Conservation (phyloP, 2,888 invertebrate genomes). For the Eilema griseolum region DNA sequence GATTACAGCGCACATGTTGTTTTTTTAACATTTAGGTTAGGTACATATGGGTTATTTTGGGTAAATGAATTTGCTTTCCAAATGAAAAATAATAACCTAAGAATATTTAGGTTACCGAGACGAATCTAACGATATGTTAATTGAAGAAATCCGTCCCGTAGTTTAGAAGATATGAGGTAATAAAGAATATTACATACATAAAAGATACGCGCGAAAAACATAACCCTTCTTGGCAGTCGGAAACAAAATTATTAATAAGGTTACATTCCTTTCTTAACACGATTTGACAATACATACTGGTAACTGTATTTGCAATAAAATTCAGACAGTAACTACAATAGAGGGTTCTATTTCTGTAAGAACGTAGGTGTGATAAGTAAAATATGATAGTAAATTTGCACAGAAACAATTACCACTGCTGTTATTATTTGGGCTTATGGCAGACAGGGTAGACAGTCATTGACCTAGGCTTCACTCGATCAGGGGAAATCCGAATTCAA, state of each 20-base stretch:
- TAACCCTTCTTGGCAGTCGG: no score
- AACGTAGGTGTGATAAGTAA: slow-evolving; percentile 26
- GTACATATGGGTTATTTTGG: no score
- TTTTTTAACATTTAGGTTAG: no score
- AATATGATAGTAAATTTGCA: slow-evolving; percentile 27
- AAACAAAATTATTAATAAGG: neutral
- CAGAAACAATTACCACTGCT: slow-evolving; percentile 32
- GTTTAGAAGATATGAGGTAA: no score
- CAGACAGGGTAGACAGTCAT: slow-evolving; percentile 65
- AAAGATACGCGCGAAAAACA: no score
- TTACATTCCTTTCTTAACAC: neutral
- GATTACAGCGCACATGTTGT: no score
- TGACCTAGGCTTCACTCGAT: slow-evolving; percentile 61
- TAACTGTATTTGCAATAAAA: neutral
- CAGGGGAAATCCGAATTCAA: slow-evolving; percentile 65
- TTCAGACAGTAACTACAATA: neutral
- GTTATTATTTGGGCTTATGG: slow-evolving; percentile 47
- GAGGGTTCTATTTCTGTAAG: slow-evolving; percentile 6
- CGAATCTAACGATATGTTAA: no score
- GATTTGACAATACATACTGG: neutral
- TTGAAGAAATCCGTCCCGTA: no score
- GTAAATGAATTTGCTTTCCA: no score
- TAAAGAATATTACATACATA: no score
- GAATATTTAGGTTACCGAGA: no score
- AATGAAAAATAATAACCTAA: no score